Conservation (phyloP, 2,888 invertebrate genomes). For the Mythimna vitellina region DNA sequence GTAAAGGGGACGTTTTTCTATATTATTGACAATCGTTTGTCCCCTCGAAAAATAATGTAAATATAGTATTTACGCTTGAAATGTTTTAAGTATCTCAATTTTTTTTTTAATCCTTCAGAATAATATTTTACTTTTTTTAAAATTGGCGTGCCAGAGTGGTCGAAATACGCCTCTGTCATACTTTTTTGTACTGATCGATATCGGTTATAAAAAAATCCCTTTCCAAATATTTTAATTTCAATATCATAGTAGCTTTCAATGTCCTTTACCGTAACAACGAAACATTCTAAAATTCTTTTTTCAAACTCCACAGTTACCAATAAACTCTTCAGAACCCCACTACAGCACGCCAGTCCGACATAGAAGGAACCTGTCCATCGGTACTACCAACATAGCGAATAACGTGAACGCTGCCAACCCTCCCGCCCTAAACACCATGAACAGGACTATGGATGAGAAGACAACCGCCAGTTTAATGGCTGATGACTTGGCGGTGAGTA, state of each 20-base stretch:
- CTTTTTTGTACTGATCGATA: too few species aligned
- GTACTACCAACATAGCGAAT: constrained; percentile 84
- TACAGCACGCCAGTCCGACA: constrained; percentile 89
- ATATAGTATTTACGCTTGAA: too few species aligned
- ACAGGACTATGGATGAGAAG: constrained; percentile 91
- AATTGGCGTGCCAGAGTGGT: too few species aligned
- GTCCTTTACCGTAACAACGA: background rate
- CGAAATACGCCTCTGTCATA: too few species aligned
- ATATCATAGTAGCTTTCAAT: constrained; percentile 6
- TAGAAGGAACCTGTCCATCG: constrained; percentile 87
- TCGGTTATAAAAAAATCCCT: too few species aligned
- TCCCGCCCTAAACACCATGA: constrained; percentile 83
- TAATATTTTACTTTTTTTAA: too few species aligned
- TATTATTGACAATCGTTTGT: too few species aligned
- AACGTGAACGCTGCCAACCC: constrained; percentile 77
- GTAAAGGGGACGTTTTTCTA: too few species aligned
- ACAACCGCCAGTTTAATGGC: constrained; percentile 90
- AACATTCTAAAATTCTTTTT: constrained; percentile 10
- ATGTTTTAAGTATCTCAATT: too few species aligned
- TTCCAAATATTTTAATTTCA: background rate
- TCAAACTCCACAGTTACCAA: constrained; percentile 71
- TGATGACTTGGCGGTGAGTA: constrained; percentile 90
- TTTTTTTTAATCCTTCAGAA: too few species aligned
- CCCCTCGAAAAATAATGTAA: too few species aligned
- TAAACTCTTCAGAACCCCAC: constrained; percentile 84